These are phyloP conservation scores for Heliconius hortense DNA, from an alignment of 2,888 invertebrate genomes.

Conservation along the genomic window DNA sequence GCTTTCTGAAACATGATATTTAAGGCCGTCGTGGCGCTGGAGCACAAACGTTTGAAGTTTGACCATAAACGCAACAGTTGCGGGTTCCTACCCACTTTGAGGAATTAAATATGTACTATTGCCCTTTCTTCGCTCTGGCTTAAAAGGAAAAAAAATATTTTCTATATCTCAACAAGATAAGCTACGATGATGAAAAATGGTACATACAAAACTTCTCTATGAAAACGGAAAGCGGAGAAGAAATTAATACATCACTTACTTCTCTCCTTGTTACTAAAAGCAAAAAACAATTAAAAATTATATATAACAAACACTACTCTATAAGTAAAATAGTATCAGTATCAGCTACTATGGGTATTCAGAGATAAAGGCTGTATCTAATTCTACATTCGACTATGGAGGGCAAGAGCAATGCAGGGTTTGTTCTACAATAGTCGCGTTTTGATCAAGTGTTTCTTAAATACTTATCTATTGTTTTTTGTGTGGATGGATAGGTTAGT, in stretches of 20 bases:
- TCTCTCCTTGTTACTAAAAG: background rate
- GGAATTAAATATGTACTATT: too few species aligned
- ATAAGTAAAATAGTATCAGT: slow-evolving; percentile 5
- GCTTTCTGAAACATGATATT: too few species aligned
- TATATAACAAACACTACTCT: background rate
- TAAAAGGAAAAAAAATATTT: background rate
- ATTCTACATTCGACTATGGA: slow-evolving; percentile 59
- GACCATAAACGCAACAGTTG: too few species aligned
- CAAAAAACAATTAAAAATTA: background rate
- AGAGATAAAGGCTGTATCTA: slow-evolving; percentile 56
- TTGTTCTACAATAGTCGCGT: slow-evolving; percentile 43
- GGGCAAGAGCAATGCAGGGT: slow-evolving; percentile 53
- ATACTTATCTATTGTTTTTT: background rate
- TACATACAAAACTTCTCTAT: background rate
- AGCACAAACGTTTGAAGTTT: too few species aligned
- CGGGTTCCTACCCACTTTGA: too few species aligned
- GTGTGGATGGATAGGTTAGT: background rate
- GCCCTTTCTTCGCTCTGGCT: too few species aligned
- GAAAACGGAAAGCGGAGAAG: background rate
- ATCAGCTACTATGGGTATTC: slow-evolving; percentile 40
- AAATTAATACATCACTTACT: background rate
- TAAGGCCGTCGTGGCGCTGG: too few species aligned
- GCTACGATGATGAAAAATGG: background rate
- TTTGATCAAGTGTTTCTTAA: background rate
- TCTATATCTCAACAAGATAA: background rate